Evolutionary conservation across 2,888 invertebrate genomes (phyloP), one percentile per base, ranked within the genome.

Genomic region (Caenorhabditis drosophilae): DNA sequence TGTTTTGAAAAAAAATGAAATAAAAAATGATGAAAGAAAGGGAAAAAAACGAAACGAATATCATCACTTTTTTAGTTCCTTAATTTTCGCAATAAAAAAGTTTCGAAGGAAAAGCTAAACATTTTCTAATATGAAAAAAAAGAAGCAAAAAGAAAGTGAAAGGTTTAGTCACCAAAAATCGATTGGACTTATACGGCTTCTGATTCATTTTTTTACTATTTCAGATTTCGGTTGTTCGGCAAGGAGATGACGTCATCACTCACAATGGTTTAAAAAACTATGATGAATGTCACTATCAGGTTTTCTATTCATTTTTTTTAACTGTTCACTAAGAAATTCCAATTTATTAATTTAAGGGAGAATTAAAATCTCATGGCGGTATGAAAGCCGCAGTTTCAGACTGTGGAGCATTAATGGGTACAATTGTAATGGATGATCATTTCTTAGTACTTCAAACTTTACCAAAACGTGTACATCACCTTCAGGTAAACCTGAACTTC

Each of bases 361-460:
- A 61, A 48, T 56, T 73, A 12, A 55, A 53, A 34, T 74, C 73
- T 20, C 76, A 76, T 57, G 57, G 50, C 11, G 62, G 74, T 56
- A 72, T 69, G 49, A 62, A 70, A 49, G 82, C 78, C 4, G 79
- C 82, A 20, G 62, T 83, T 31, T 83, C 82, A 25, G 78, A 81
- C 54, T 82, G 82, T 59, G 64, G 72, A 38, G 60, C 66, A 46
- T 59, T 82, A 48, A 77, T 76, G 76, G 83, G 81, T 20, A 72
- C 78, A 18, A 71, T 83, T 40, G 76, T 81, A 26, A 73, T 79
- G 60, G 70, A 79, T 42, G 76, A 81, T 50, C 80, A 83, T 53
- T 83, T 83, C 63, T 70, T 83, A 36, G 71, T 83, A 36, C 60
- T 83, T 6, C 80, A 81, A 56, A 80, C 83, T 12, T 42, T 83